Conservation (phyloP, 1,140 invertebrate genomes). For the Drosophila orosa region DNA sequence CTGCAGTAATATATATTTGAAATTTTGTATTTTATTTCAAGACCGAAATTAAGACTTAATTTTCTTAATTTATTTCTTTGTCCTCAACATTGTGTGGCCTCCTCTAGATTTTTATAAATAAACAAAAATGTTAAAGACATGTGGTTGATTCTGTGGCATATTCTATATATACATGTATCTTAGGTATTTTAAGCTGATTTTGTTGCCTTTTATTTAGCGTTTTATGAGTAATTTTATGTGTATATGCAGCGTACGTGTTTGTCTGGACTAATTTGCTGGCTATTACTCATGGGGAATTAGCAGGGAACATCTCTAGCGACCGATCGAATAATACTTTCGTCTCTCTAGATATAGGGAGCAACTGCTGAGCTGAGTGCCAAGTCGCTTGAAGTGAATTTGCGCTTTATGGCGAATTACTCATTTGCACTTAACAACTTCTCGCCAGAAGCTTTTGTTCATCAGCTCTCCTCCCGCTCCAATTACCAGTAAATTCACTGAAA, state of each 20-base stretch:
- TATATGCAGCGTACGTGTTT: conserved; percentile 20
- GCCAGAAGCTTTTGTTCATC: conserved; percentile 18
- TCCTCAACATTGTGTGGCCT: conserved; percentile 43
- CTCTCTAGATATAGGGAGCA: conserved; percentile 5
- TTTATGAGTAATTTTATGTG: conserved; percentile 45
- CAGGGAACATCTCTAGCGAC: conserved; percentile 15
- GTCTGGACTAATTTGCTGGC: conserved; percentile 33
- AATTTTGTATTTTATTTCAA: conserved; percentile 11
- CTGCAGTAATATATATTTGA: not conserved
- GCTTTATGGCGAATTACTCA: conserved; percentile 30
- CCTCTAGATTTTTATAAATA: conserved; percentile 31
- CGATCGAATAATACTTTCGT: conserved; percentile 14
- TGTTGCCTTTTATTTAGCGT: conserved; percentile 3
- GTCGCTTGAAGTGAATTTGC: conserved; percentile 23
- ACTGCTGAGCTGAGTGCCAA: conserved; percentile 1
- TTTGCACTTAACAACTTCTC: conserved; percentile 28
- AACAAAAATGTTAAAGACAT: conserved; percentile 22
- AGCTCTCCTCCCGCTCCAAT: conserved; percentile 43
- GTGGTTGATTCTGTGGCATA: not conserved
- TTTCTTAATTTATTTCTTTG: conserved; percentile 59
- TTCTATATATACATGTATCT: conserved; percentile 10
- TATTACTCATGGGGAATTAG: conserved; percentile 45
- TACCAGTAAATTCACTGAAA: conserved; percentile 64
- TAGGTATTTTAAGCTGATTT: conserved; percentile 25
- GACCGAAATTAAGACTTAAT: conserved; percentile 8